A percentile compares a stretch with the other conserved stretches of the same genome.
Conservation (phyloP, 2,888 invertebrate genomes). For the Polydrusus pterygomalis region DNA sequence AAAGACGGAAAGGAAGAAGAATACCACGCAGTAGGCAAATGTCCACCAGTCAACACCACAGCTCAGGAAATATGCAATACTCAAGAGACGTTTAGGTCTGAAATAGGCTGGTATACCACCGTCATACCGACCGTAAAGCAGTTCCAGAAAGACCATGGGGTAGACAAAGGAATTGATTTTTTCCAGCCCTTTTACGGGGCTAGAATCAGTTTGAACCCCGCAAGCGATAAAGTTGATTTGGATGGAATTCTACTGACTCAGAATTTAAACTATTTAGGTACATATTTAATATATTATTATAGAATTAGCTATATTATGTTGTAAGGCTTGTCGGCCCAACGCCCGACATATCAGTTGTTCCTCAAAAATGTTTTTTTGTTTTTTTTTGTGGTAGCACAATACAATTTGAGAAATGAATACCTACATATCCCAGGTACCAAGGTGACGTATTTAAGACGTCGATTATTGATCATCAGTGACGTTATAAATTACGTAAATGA, state of each 20-base stretch:
- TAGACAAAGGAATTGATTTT: conserved; percentile 62
- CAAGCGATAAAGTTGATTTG: conserved; percentile 56
- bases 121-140: conserved; percentile 71
- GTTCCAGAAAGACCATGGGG: conserved; percentile 70
- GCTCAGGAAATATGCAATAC: conserved; percentile 72
- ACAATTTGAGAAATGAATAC: too few relatives aligned
- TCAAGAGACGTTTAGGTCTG: conserved; percentile 73
- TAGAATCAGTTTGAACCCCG: conserved; percentile 62
- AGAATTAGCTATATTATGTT: too few relatives aligned
- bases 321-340: too few relatives aligned
- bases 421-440: too few relatives aligned
- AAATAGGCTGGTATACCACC: conserved; percentile 74
- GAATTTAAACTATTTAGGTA: conserved; percentile 70
- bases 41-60: conserved; percentile 39
- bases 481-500: too few relatives aligned
- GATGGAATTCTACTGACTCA: conserved; percentile 74
- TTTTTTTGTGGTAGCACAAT: too few relatives aligned
- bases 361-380: too few relatives aligned
- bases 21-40: conserved; percentile 43
- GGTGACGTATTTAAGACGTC: too few relatives aligned
- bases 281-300: not conserved
- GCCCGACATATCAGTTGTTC: too few relatives aligned
- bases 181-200: conserved; percentile 63
- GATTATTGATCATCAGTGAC: too few relatives aligned
- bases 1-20: conserved; percentile 21